Base-by-base conservation (phyloP, 2,888 invertebrate species). In the Chirona hameri region DNA sequence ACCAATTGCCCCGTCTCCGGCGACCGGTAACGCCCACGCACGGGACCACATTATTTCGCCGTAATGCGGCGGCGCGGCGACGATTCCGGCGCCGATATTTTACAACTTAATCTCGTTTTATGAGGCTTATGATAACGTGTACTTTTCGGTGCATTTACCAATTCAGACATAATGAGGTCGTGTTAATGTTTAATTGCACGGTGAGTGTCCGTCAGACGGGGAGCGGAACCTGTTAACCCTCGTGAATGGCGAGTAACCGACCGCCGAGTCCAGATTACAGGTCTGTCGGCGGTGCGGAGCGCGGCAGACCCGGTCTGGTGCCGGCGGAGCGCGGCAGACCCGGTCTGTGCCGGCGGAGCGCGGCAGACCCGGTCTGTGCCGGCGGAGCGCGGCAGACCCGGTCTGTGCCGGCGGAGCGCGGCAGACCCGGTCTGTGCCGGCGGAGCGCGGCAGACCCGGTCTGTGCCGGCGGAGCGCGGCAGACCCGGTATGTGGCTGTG, bases 1-100 rank as follows among this genome's bases (percentile, higher is more conserved):
- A 48, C 69, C 15, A 12, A 69, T 29, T 29, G 69, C 69, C 12
- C 29, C 69, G n/a, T 69, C 29, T 69, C 69, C 2, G 29, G 29
- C 69, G 69, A 29, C 69, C 29, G 69, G 15, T n/a, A 69, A 69
- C n/a, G 69, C n/a, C n/a, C 69, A 29, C 69, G 29, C 69, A 15
- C 69, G 69, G 69, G 69, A 69, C n/a, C 29, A 29, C 69, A 69
- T 69, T 69, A 69, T 69, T 69, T 29, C 29, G n/a, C 14, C 69
- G 69, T 69, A 69, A 69, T 69, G n/a, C 29, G 69, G n/a, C 69
- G 69, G 14, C 29, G 15, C 29, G 15, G 15, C 29, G 69, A 69
- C 29, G 69, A 69, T 69, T 69, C 69, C 7, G n/a, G 29, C n/a
- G 5, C 69, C 69, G n/a, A 69, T 69, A 69, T 29, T 69, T 69